phyloP scores from a whole-genome alignment of 2,113 vertebrate species.

The Camelus dromedarius region DNA sequence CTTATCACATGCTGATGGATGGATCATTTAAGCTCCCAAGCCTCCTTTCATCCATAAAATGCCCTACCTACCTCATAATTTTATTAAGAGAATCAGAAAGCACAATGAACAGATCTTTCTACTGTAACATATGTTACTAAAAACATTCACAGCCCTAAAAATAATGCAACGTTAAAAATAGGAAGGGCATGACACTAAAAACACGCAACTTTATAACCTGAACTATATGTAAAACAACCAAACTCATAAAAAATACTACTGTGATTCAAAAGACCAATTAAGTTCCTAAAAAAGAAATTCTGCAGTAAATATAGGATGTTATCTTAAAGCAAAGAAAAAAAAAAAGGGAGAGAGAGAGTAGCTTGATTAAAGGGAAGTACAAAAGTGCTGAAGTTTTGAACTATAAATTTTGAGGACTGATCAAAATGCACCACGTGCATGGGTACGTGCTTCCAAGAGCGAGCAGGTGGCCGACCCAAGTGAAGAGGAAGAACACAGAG shows the following conservation, averaged over 20 bases:
- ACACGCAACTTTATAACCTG: background rate
- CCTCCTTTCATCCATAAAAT: background rate
- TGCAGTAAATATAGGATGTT: background rate
- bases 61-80: background rate
- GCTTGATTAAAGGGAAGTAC: background rate
- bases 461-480: background rate
- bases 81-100: background rate
- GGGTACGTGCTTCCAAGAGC: background rate
- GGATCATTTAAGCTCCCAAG: background rate
- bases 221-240: background rate
- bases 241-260: background rate
- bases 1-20: background rate
- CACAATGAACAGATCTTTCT: background rate
- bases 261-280: background rate
- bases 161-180: constrained; percentile 2
- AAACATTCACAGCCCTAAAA: background rate
- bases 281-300: background rate
- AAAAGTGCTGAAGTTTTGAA: background rate
- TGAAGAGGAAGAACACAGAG: background rate
- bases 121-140: background rate
- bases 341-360: background rate
- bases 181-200: background rate
- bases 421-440: background rate
- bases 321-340: background rate
- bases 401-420: background rate